Percentiles rank a stretch among this genome's conserved stretches.
Conservation (phyloP, 2,888 invertebrate genomes). For the Rhamnusium bicolor region DNA sequence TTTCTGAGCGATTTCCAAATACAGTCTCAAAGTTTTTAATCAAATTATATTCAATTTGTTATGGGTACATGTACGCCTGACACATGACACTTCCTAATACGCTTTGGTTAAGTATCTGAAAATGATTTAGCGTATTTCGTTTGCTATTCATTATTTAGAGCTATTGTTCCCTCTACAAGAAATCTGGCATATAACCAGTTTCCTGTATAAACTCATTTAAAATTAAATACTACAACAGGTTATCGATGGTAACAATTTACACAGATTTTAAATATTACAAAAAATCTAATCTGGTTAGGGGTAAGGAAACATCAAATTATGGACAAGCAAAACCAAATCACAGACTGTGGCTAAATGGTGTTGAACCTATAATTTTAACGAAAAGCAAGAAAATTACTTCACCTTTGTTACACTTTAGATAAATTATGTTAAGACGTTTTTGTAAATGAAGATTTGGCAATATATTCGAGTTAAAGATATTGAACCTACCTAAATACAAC, state of each 20-base stretch:
- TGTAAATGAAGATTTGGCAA: no score
- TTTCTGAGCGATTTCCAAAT: no score
- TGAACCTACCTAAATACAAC: no score
- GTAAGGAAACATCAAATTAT: background rate
- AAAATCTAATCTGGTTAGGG: background rate
- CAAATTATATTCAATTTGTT: conserved; percentile 21
- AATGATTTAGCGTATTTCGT: conserved; percentile 24
- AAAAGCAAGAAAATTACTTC: background rate
- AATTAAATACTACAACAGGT: background rate
- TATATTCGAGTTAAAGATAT: no score
- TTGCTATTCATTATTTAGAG: background rate
- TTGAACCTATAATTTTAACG: background rate
- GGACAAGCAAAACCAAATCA: no score
- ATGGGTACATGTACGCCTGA: conserved; percentile 4
- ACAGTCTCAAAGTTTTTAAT: no score
- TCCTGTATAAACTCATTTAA: conserved; percentile 5
- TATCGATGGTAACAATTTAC: background rate
- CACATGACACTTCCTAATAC: conserved; percentile 1
- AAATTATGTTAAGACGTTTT: no score
- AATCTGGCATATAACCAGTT: conserved; percentile 3
- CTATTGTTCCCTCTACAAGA: background rate
- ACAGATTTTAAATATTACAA: background rate
- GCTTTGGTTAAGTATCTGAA: conserved; percentile 8
- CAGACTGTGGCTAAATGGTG: background rate
- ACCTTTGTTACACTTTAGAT: no score